A percentile compares a stretch with the other conserved stretches of the same genome.
Conservation (phyloP, 2,797 vertebrate species). For the Picus viridis region DNA sequence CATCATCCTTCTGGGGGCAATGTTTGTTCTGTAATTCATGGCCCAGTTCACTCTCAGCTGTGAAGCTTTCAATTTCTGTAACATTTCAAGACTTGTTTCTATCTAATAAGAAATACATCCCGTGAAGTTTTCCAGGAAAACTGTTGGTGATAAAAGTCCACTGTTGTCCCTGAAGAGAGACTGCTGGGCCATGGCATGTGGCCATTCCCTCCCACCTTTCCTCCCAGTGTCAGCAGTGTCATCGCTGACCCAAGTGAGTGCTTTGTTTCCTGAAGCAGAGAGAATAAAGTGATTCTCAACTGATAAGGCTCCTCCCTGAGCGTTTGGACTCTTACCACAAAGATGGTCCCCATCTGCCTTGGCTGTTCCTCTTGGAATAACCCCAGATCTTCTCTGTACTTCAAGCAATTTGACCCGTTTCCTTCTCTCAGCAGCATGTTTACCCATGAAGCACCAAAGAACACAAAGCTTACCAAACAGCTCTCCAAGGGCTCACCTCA, state of each 20-base stretch:
- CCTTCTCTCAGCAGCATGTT: neutral
- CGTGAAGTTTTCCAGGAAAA: slow-evolving; percentile 9
- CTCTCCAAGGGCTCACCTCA: neutral
- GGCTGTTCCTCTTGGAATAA: slow-evolving; percentile 51
- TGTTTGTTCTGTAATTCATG: neutral
- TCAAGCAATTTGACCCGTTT: neutral
- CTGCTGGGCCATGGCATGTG: neutral
- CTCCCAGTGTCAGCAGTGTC: neutral
- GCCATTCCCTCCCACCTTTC: slow-evolving; percentile 25
- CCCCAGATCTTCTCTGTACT: neutral
- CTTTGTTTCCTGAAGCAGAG: neutral
- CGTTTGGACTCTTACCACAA: slow-evolving; percentile 9
- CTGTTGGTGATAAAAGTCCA: neutral
- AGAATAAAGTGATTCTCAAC: slow-evolving; percentile 1
- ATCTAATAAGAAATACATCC: neutral
- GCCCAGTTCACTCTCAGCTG: neutral
- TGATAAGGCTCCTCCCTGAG: slow-evolving; percentile 40
- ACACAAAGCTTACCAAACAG: neutral
- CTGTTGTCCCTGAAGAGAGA: neutral
- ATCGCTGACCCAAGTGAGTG: neutral
- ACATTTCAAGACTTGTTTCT: neutral
- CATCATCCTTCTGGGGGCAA: neutral
- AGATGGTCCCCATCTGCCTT: slow-evolving; percentile 61
- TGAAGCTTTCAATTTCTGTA: neutral
- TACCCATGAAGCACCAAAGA: neutral